Percentiles rank a stretch among this genome's conserved stretches.
Evolutionary conservation across 2,113 vertebrate genomes (phyloP).

Genomic region (Acrocephalus arundinaceus): DNA sequence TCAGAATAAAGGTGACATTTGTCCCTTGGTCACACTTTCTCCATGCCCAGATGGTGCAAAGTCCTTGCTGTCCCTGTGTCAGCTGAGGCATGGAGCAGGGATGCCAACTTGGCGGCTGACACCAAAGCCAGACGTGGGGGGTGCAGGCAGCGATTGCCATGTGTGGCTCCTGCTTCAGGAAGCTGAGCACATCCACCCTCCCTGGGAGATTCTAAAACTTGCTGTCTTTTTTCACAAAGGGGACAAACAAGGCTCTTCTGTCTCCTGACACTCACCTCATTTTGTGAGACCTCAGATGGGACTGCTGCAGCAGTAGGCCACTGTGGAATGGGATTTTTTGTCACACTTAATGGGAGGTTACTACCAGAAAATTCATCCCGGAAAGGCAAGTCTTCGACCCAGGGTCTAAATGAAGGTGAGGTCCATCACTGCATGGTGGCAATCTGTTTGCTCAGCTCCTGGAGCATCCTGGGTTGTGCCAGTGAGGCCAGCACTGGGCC

Average conservation of each 20-base stretch:
- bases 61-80: background rate
- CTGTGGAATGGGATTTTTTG: background rate
- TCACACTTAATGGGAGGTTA: background rate
- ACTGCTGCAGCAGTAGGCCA: background rate
- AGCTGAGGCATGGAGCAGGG: background rate
- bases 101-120: background rate
- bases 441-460: background rate
- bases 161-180: background rate
- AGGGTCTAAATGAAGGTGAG: background rate
- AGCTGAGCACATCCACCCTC: background rate
- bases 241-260: background rate
- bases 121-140: fast-evolving
- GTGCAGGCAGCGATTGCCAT: background rate
- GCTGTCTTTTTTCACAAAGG: background rate
- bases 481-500: background rate
- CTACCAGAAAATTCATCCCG: background rate
- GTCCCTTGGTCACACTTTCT: background rate
- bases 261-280: background rate
- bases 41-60: constrained; percentile 13
- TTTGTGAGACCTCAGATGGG: background rate
- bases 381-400: background rate
- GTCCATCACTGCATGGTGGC: background rate
- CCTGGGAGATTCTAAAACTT: background rate
- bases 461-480: background rate
- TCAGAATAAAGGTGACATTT: background rate